phyloP scores from a whole-genome alignment of 1,140 invertebrate genomes.

The Cepaea nemoralis region DNA sequence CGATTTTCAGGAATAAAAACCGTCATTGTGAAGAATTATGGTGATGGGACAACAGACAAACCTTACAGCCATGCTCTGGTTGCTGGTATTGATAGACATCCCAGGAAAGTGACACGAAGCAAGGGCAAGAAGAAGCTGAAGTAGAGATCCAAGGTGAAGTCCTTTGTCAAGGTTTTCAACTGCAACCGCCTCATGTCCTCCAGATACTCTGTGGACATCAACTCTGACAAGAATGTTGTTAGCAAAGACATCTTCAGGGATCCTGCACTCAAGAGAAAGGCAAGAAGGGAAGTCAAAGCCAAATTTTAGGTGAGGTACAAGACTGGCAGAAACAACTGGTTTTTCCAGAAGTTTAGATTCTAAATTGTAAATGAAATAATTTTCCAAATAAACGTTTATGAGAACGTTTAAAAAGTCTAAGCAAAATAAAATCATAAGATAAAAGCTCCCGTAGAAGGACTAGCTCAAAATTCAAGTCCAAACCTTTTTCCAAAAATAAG shows the following conservation, averaged over 20 bases:
- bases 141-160: conserved; percentile 96
- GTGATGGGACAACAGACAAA: conserved; percentile 95
- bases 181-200: conserved; percentile 98
- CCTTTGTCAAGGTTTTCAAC: conserved; percentile 95
- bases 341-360: too few species aligned
- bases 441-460: too few species aligned
- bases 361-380: too few species aligned
- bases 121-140: conserved; percentile 98
- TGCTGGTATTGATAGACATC: conserved; percentile 97
- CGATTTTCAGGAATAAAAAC: too few species aligned
- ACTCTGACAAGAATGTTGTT: conserved; percentile 85
- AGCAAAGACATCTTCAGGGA: conserved; percentile 94
- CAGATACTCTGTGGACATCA: conserved; percentile 92
- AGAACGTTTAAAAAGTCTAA: too few species aligned
- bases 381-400: too few species aligned
- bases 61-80: conserved; percentile 96
- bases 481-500: too few species aligned
- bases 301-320: conserved; percentile 98
- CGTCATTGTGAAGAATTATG: too few species aligned
- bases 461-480: too few species aligned
- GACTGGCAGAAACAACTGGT: too few species aligned
- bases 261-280: conserved; percentile 93
- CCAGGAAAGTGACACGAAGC: conserved; percentile 92
- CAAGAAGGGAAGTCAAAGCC: conserved; percentile 89
- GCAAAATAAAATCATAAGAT: too few species aligned